Conservation (phyloP, 35 echinoderm and acorn worm genomes). For the Stichopus chloronotus region DNA sequence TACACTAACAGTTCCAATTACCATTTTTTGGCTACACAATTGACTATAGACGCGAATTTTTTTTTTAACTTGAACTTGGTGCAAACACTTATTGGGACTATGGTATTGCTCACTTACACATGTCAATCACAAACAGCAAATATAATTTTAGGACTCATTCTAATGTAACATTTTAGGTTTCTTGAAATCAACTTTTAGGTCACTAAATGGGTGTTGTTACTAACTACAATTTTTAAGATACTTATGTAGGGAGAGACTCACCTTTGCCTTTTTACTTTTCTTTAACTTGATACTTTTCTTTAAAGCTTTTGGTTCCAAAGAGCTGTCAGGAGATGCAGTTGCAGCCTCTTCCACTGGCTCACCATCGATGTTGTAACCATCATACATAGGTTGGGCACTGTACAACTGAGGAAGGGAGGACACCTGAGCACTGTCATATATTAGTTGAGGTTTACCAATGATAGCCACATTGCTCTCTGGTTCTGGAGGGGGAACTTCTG, state of each 20-base stretch:
- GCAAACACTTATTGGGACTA: too few species aligned
- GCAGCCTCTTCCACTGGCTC: slow-evolving; percentile 58
- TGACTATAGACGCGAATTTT: too few species aligned
- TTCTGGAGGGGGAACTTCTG: slow-evolving; percentile 9
- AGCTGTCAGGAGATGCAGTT: slow-evolving; percentile 17
- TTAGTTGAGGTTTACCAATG: slow-evolving; percentile 79
- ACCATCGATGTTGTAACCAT: slow-evolving; percentile 46
- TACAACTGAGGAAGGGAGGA: slow-evolving; percentile 42
- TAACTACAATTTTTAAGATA: too few species aligned
- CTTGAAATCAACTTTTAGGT: too few species aligned
- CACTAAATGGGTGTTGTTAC: too few species aligned
- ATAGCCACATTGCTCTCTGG: slow-evolving; percentile 35
- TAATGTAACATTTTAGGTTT: too few species aligned
- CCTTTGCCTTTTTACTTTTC: slow-evolving; percentile 70
- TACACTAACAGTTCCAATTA: too few species aligned
- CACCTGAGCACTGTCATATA: slow-evolving; percentile 34
- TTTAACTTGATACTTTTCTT: slow-evolving; percentile 63
- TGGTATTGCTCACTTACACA: too few species aligned
- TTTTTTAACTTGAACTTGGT: too few species aligned
- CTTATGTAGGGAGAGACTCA: background rate
- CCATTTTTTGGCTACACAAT: too few species aligned
- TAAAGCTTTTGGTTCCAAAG: background rate
- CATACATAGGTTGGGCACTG: background rate
- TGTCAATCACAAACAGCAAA: too few species aligned
- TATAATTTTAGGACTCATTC: too few species aligned